Evolutionary conservation across 1,140 invertebrate species (phyloP), one percentile per base, ranked within the genome.

Genomic region (Cecropterus lyciades): DNA sequence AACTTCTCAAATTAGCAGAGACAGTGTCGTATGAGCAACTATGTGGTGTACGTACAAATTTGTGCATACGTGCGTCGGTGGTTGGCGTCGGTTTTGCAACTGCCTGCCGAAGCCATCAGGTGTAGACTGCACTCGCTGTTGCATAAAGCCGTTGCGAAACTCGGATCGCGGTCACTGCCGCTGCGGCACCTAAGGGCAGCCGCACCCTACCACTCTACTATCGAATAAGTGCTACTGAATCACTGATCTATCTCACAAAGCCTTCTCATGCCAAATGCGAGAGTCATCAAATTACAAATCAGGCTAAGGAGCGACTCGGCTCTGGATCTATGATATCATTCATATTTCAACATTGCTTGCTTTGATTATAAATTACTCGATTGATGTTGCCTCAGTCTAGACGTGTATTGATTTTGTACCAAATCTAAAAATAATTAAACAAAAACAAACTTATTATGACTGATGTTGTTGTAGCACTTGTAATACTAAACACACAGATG

Each of bases 81-180:
- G 79, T 74, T 75, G 64, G 53, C 57, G 75, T 77, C 63, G 62
- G 73, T 90, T 82, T 88, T 86, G 88, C 86, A 91, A 91, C 73
- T 75, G 74, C 72, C 73, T 74, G 74, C 72, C 67, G 76, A 65
- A 75, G 77, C 76, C 84, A 85, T 89, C 86, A 82, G 80, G 79
- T 77, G 73, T 76, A 72, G 71, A 80, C 82, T 90, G 84, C 83
- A 86, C 72, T 53, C 81, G 84, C 80, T 79, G 79, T 91, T 91
- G 88, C 88, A 89, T 88, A 88, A 91, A 87, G 63, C 45, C 52
- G 69, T 91, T 91, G 82, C 81, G 79, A 85, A 77, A 90, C 77
- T n/a, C 77, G 80, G 77, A 91, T 89, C 86, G 82, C 86, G 88
- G 88, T 91, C 88, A 91, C 88, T 91, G 88, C 83, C 87, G 86